Evolutionary conservation across 1,140 invertebrate species (phyloP), one percentile per base, ranked within the genome.

Genomic region (Philopotamus ludificatus): DNA sequence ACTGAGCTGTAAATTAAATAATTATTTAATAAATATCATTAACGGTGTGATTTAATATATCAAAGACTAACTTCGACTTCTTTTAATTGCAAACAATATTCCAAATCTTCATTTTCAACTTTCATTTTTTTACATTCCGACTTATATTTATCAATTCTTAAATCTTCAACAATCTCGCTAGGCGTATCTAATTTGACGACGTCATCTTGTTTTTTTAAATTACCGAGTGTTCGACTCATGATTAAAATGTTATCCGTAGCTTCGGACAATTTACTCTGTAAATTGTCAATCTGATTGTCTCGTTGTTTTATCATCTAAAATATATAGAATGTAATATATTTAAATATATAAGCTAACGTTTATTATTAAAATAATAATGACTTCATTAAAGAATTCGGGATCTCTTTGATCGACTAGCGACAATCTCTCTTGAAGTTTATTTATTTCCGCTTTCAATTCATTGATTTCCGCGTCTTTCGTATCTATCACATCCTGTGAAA

Each of bases 391-490:
- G 34, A 63, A 63, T 21, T 65, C 45, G 22, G 67, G 64, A 18
- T 69, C 67, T 72, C 72, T 44, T 72, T 73, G 3, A 45, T 67
- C 41, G 8, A 53, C 51, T 0, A 54, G 41, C 9, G 59, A 34
- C 2, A 71, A 67, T 73, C 72, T 71, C 22, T 68, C 54, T 16
- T 70, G 54, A 8, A 76, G 72, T 50, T 75, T 74, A 9, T 55
- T 72, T 53, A 79, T 78, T 71, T 79, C 79, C 54, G 74, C 72
- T 39, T 73, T 73, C 41, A 87, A 72, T 25, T 75, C 75, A 62
- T 81, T 74, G 53, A 91, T 86, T 75, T 87, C 83, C 12, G 80
- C 72, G 72, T 91, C 85, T 79, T 90, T 90, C 67, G 84, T 76
- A 71, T 84, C 78, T 34, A 90, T 74, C 72, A 86, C 77, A 70